A percentile compares a stretch with the other conserved stretches of the same genome.
phyloP scores from a whole-genome alignment of 2,888 invertebrate species.

The Antitype chi region DNA sequence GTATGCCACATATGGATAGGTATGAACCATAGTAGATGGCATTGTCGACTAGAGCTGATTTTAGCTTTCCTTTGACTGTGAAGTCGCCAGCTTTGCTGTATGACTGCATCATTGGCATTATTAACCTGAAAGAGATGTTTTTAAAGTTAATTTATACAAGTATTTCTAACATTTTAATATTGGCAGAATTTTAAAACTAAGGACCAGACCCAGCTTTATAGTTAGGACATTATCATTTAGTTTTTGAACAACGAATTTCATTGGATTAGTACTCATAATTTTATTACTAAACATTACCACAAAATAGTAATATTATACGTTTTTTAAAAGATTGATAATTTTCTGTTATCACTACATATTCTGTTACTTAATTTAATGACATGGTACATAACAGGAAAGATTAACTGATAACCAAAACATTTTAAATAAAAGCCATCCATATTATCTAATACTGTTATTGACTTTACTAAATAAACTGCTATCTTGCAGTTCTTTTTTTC shows the following conservation, averaged over 20 bases:
- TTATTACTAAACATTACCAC: not conserved
- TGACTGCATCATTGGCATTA: constrained; percentile 99
- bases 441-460: constrained; percentile 29
- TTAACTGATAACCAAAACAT: constrained; percentile 41
- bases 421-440: constrained; percentile 15
- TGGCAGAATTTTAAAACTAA: no score
- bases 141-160: no score
- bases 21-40: constrained; percentile 99
- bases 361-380: constrained; percentile 24
- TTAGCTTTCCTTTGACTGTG: constrained; percentile 97
- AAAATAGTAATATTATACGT: not conserved
- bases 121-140: constrained; percentile 92
- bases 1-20: constrained; percentile 97
- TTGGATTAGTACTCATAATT: not conserved
- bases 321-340: not conserved
- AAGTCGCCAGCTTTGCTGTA: constrained; percentile 99
- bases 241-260: not conserved
- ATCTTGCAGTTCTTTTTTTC: constrained; percentile 2
- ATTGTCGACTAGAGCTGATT: constrained; percentile 98
- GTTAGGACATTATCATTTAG: not conserved
- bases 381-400: constrained; percentile 23
- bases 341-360: constrained; percentile 36
- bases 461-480: constrained; percentile 4
- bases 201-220: not conserved
- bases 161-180: no score